Percentiles rank a stretch among this genome's conserved stretches.
Evolutionary conservation across 2,113 vertebrate genomes (phyloP).

Genomic region (Prunella fulvescens): DNA sequence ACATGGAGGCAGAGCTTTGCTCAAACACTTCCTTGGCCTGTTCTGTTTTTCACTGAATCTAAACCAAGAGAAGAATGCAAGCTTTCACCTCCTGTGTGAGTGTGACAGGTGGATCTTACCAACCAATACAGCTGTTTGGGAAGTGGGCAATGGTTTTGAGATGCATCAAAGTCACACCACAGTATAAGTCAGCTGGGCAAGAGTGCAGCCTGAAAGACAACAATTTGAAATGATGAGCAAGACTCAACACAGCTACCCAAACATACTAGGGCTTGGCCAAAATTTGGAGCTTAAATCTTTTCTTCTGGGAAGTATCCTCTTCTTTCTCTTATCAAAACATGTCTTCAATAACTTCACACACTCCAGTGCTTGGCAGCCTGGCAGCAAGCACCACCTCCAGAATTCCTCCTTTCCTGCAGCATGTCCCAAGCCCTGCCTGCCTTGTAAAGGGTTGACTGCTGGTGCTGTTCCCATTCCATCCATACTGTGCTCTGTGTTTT

Average conservation of each 20-base stretch:
- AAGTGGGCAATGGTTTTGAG: not conserved
- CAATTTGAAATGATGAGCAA: not conserved
- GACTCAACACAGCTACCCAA: not conserved
- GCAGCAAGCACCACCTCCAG: not conserved
- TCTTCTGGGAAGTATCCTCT: not conserved
- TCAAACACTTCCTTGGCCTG: not conserved
- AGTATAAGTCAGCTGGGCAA: not conserved
- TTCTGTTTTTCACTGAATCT: not conserved
- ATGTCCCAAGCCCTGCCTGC: not conserved
- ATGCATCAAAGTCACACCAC: not conserved
- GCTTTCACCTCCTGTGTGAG: not conserved
- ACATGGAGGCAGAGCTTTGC: not conserved
- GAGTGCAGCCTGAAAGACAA: not conserved
- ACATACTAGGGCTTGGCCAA: not conserved
- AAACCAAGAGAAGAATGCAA: not conserved
- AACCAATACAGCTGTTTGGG: not conserved
- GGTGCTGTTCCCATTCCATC: not conserved
- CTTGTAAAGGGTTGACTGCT: not conserved
- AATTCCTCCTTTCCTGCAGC: not conserved
- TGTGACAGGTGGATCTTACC: not conserved
- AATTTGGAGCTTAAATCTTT: not conserved
- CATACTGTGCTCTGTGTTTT: not conserved
- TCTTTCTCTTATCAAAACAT: not conserved
- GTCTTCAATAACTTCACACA: not conserved
- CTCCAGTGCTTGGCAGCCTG: not conserved